These are phyloP conservation scores for Mus musculus DNA, from an alignment of 2,113 vertebrate genomes.

Conservation along the genomic window GRCm39 chr5:55764501-55765000, in stretches of 20 bases:
- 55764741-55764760: neutral
- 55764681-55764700: too few species aligned
- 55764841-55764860: neutral
- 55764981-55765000: neutral
- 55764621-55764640: neutral
- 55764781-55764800: neutral
- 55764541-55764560: neutral
- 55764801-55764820: neutral
- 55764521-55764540: neutral
- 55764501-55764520: too few species aligned
- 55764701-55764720: neutral
- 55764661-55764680: neutral
- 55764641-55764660: too few species aligned
- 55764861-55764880: neutral
- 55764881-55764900: neutral
- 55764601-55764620: neutral
- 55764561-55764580: neutral
- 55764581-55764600: neutral
- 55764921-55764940: neutral
- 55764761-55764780: neutral
- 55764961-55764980: neutral
- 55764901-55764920: neutral
- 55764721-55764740: neutral
- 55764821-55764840: too few species aligned
- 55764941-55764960: neutral